Evolutionary conservation across 2,797 vertebrate genomes (phyloP).

Genomic region (Rhincodon typus): DNA sequence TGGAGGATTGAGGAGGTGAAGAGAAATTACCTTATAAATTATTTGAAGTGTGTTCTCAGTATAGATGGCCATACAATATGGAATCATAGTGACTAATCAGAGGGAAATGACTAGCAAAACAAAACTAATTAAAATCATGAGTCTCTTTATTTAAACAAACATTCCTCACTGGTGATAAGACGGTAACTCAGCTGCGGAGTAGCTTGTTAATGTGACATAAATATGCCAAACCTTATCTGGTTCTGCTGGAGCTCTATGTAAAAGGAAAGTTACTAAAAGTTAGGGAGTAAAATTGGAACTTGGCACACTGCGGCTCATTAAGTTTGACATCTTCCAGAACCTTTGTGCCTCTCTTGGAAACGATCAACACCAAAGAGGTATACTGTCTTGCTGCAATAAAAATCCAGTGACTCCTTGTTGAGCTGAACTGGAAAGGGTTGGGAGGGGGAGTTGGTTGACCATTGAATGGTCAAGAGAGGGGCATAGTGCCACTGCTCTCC

Average conservation of each 20-base stretch:
- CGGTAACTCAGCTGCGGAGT: background rate
- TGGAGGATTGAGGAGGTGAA: background rate
- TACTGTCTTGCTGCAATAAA: background rate
- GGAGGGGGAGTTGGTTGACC: background rate
- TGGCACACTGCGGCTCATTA: background rate
- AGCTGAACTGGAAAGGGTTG: background rate
- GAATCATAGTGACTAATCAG: background rate
- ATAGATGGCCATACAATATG: background rate
- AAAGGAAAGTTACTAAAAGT: background rate
- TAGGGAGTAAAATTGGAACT: background rate
- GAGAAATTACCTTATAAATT: background rate
- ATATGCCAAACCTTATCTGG: background rate
- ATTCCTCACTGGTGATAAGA: background rate
- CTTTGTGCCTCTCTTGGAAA: too few relatives aligned
- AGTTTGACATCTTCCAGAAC: background rate
- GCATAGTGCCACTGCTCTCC: background rate
- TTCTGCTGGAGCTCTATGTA: background rate
- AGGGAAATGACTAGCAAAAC: background rate
- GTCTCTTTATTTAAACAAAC: background rate
- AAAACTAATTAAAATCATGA: constrained; percentile 10
- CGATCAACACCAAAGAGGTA: background rate
- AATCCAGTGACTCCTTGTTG: background rate
- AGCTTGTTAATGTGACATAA: background rate
- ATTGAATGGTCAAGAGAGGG: background rate
- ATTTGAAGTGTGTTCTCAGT: background rate